phyloP scores from a whole-genome alignment of 2,113 vertebrate species.

The Aplodontia rufa region DNA sequence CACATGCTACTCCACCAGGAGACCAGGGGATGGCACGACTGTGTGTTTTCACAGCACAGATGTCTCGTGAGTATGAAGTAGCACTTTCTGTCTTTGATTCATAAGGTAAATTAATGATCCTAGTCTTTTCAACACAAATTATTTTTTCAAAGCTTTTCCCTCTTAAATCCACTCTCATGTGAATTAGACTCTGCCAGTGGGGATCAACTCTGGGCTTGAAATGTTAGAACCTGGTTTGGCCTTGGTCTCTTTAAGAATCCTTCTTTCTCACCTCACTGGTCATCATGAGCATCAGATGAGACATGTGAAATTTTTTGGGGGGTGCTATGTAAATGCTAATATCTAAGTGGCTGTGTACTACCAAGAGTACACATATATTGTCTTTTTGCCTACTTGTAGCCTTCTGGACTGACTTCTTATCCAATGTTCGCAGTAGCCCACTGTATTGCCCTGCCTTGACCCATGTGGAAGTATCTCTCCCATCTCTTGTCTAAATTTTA shows the following conservation, averaged over 20 bases:
- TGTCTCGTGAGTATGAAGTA: not conserved
- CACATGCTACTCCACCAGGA: not conserved
- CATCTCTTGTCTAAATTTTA: not conserved
- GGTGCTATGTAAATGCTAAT: not conserved
- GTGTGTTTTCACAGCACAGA: not conserved
- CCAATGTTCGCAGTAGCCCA: not conserved
- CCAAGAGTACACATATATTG: not conserved
- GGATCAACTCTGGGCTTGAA: not conserved
- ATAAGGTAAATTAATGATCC: slow-evolving; percentile 22
- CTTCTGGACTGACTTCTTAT: not conserved
- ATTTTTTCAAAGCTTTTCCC: not conserved
- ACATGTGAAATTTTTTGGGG: not conserved
- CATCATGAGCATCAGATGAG: not conserved
- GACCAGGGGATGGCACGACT: not conserved
- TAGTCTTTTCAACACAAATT: slow-evolving; percentile 4
- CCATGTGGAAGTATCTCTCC: not conserved
- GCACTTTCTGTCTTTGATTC: slow-evolving; percentile 50
- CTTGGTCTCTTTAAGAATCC: not conserved
- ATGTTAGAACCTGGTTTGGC: not conserved
- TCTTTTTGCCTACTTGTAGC: not conserved
- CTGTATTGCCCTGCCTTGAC: not conserved
- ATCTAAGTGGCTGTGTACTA: not conserved
- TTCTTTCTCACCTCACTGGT: not conserved
- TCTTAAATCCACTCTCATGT: not conserved
- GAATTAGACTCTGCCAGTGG: not conserved